Base-by-base conservation (phyloP, 1,140 invertebrate species). In the Hormaphis cornu region DNA sequence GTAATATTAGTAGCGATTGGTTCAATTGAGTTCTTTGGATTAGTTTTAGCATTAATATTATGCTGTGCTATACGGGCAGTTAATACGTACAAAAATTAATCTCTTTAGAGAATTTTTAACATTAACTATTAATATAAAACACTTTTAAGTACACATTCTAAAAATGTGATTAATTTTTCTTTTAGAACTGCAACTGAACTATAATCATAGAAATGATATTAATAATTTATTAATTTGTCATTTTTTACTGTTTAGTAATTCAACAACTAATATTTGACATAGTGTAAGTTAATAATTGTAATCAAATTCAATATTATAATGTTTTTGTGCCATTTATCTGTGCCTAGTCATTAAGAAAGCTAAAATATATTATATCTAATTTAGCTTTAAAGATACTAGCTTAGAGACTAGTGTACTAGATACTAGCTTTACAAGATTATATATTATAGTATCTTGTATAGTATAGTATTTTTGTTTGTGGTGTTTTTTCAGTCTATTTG, bases 21-120 rank as follows among this genome's bases (percentile, higher is more conserved):
- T 37, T 78, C 85, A 16, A 72, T 88, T 70, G 85, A 92, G 79
- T 77, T 90, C 50, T 75, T 92, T 28, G 88, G 88, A 37, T 81
- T 93, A 73, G 84, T 89, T 53, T 89, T 91, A 74, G 86, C 89
- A 2, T 79, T 91, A 74, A 83, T 89, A 72, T 80, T 92, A 20
- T 90, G 89, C 75, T 91, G 87, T 77, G 86, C 87, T 28, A 85
- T 90, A 20, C 44, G 70, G 53, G 72, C 70, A 12, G 70, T 71
- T 7, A 69, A 71, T 24, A 71, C 56, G 16, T 72, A 72, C 20
- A 72, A 72, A 66, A 66, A 66, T 22, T 66, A 50, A 66, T 33
- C 12, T 18, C 44, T 7, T n/a, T 14, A 20, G 7, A 24, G 18
- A 40, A n/a, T 24, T 58, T 24, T 26, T 58, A 3, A 9, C 7